A percentile compares a stretch with the other conserved stretches of the same genome.
Conservation (phyloP, 2,888 invertebrate genomes). For the Parapristionchus giblindavisi region DNA sequence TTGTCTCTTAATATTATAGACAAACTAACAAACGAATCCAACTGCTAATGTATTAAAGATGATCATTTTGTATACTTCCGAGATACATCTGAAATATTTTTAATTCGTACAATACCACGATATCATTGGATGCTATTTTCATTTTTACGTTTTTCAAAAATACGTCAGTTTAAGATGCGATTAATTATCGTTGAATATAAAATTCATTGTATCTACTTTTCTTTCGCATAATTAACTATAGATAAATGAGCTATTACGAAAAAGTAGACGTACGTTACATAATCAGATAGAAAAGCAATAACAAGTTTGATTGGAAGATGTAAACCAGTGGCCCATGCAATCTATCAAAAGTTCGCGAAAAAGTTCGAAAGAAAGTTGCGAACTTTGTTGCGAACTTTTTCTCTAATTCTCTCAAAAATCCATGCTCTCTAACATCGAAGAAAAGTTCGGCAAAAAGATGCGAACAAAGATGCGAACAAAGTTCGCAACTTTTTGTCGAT, state of each 20-base stretch:
- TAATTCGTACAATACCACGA: slow-evolving; percentile 33
- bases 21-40: slow-evolving; percentile 39
- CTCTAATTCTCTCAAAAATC: no score
- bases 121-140: slow-evolving; percentile 15
- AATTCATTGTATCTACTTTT: no score
- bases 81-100: slow-evolving; percentile 29
- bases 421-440: no score
- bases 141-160: background rate
- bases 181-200: no score
- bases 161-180: no score
- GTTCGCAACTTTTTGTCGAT: no score
- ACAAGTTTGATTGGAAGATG: slow-evolving; percentile 57
- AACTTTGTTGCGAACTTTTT: no score
- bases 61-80: slow-evolving; percentile 37
- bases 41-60: slow-evolving; percentile 45
- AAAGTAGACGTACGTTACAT: slow-evolving; percentile 41
- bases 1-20: background rate
- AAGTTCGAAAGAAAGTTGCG: no score
- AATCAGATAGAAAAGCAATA: slow-evolving; percentile 55
- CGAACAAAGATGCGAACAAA: no score
- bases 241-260: slow-evolving; percentile 17
- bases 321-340: no score
- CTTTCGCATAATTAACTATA: background rate
- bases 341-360: no score
- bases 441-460: no score